These are phyloP conservation scores for Drosophila longiperda DNA, from an alignment of 2,888 invertebrate genomes.

Conservation along the genomic window DNA sequence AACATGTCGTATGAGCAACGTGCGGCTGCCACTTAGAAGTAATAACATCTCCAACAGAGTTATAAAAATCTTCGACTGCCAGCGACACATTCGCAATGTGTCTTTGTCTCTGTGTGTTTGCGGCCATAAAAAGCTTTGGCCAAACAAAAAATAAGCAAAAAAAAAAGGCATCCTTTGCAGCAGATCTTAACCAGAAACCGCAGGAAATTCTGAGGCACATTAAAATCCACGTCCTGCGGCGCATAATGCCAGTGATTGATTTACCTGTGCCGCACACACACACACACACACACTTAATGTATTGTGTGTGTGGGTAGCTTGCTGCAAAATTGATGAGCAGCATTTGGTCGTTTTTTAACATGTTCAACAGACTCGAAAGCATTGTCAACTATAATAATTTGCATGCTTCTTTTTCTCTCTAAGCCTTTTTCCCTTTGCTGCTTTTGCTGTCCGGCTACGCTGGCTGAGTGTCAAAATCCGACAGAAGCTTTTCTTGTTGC, in stretches of 20 bases:
- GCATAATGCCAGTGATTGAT: slow-evolving; percentile 75
- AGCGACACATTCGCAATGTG: slow-evolving; percentile 51
- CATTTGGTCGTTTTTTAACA: slow-evolving; percentile 45
- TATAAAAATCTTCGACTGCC: slow-evolving; percentile 65
- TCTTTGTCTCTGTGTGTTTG: slow-evolving; percentile 28
- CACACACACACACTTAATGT: neutral
- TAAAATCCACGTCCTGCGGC: slow-evolving; percentile 46
- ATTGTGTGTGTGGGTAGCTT: neutral
- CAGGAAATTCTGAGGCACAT: slow-evolving; percentile 52
- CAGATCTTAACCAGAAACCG: slow-evolving; percentile 31
- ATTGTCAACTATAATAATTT: slow-evolving; percentile 29
- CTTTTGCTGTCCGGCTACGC: slow-evolving; percentile 19
- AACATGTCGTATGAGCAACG: slow-evolving; percentile 68
- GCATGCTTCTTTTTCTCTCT: slow-evolving; percentile 17
- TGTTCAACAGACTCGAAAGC: slow-evolving; percentile 26
- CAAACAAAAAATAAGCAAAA: slow-evolving; percentile 17
- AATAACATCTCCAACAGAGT: slow-evolving; percentile 59
- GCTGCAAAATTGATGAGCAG: slow-evolving; percentile 63
- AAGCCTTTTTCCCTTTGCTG: neutral
- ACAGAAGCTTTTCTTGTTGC: slow-evolving; percentile 40
- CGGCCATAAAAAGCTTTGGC: slow-evolving; percentile 67
- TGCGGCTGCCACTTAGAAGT: slow-evolving; percentile 65
- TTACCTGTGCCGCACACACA: slow-evolving; percentile 60
- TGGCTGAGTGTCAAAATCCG: slow-evolving; percentile 56
- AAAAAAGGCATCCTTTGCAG: slow-evolving; percentile 41